Conservation (phyloP, 2,888 invertebrate genomes). For the Acronicta aceris region DNA sequence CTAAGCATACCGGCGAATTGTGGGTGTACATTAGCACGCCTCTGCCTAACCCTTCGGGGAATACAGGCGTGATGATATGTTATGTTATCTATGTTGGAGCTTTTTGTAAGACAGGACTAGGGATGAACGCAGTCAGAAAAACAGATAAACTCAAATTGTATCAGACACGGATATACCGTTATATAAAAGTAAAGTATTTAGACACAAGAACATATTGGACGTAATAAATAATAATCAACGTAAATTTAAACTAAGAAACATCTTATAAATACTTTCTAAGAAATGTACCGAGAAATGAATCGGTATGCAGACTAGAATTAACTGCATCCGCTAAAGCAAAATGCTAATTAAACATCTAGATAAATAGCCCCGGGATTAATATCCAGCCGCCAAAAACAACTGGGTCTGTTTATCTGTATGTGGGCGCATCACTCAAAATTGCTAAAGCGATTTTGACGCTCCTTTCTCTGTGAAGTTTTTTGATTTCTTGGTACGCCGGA, state of each 20-base stretch:
- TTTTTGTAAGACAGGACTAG: no score
- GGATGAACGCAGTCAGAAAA: no score
- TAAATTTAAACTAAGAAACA: constrained; percentile 2
- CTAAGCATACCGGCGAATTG: no score
- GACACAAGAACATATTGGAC: not conserved
- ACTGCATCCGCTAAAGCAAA: constrained; percentile 12
- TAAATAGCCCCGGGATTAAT: constrained; percentile 7
- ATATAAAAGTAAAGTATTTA: not conserved
- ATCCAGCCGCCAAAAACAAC: constrained; percentile 33
- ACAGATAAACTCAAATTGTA: not conserved
- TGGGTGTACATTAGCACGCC: no score
- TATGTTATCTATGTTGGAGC: no score
- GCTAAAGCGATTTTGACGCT: constrained; percentile 18
- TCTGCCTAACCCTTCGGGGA: no score
- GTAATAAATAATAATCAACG: constrained; percentile 33
- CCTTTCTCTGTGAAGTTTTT: constrained; percentile 21
- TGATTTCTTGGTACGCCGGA: constrained; percentile 22
- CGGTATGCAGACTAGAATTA: constrained; percentile 8
- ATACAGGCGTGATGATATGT: no score
- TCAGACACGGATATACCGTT: not conserved
- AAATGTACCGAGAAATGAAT: constrained; percentile 28
- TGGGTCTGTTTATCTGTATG: constrained; percentile 30
- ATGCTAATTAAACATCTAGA: constrained; percentile 28
- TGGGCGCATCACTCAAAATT: constrained; percentile 18
- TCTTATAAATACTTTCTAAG: constrained; percentile 4